Evolutionary conservation across 1,140 invertebrate species (phyloP).

Genomic region (Venustaconcha ellipsiformis): DNA sequence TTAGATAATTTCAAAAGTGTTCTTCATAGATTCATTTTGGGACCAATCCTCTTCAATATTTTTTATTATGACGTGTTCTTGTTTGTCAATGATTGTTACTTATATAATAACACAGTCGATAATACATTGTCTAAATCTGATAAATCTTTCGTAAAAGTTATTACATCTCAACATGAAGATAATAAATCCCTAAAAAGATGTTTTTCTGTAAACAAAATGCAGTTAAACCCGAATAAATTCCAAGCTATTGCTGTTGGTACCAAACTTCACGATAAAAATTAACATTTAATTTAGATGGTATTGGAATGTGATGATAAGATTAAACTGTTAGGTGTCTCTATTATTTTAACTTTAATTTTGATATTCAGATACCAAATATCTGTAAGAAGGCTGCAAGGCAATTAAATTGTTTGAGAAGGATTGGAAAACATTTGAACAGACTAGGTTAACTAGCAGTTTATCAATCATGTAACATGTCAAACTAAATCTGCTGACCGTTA

Average conservation of each 20-base stretch:
- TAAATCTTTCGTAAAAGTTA: background rate
- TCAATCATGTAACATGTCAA: slow-evolving; percentile 26
- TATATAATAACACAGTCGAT: slow-evolving; percentile 16
- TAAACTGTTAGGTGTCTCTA: slow-evolving; percentile 20
- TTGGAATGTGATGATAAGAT: slow-evolving; percentile 25
- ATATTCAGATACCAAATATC: slow-evolving; percentile 16
- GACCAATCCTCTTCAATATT: background rate
- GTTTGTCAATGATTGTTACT: background rate
- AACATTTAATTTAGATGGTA: slow-evolving; percentile 10
- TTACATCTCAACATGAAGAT: background rate
- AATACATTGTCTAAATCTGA: slow-evolving; percentile 5
- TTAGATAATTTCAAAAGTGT: background rate
- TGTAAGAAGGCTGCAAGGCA: slow-evolving; percentile 25
- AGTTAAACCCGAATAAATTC: slow-evolving; percentile 17
- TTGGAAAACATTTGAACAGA: no score
- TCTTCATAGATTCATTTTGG: background rate
- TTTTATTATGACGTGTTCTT: background rate
- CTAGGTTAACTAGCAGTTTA: background rate
- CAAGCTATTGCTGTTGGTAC: slow-evolving; percentile 17
- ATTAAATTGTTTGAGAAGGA: slow-evolving; percentile 4
- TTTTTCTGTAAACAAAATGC: slow-evolving; percentile 12
- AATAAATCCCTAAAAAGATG: background rate
- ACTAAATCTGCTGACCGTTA: slow-evolving; percentile 1
- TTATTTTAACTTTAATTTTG: slow-evolving; percentile 29
- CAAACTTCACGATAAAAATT: background rate